Conservation (phyloP, 2,888 invertebrate genomes). For the Drosophila longiperda region DNA sequence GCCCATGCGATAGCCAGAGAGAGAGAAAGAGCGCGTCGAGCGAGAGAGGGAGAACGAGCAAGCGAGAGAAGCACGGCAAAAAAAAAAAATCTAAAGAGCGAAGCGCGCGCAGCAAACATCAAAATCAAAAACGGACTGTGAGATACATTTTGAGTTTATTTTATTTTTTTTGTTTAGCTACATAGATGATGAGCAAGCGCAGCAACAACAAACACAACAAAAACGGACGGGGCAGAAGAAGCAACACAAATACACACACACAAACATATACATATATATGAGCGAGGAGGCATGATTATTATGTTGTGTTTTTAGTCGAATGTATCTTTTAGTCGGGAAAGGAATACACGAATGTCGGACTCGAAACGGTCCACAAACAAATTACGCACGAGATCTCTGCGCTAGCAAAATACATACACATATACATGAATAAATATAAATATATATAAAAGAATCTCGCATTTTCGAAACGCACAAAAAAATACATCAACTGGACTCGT, state of each 20-base stretch:
- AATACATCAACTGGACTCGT: constrained; percentile 35
- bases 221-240: constrained; percentile 37
- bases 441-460: constrained; percentile 46
- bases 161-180: constrained; percentile 65
- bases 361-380: constrained; percentile 52
- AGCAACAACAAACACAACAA: constrained; percentile 44
- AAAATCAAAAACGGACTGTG: constrained; percentile 72
- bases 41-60: constrained; percentile 24
- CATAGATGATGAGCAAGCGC: constrained; percentile 69
- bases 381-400: constrained; percentile 60
- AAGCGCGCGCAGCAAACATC: constrained; percentile 61
- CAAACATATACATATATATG: constrained; percentile 25
- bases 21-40: constrained; percentile 8
- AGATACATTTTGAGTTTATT: constrained; percentile 76
- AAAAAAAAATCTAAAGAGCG: constrained; percentile 16
- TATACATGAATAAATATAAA: constrained; percentile 17
- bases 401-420: constrained; percentile 10
- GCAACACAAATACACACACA: constrained; percentile 45
- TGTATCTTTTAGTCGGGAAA: constrained; percentile 80
- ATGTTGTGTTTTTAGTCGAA: constrained; percentile 77
- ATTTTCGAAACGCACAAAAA: constrained; percentile 42
- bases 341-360: constrained; percentile 75
- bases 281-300: constrained; percentile 59
- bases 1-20: constrained; percentile 35
- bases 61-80: constrained; percentile 24